Evolutionary conservation across 2,888 invertebrate genomes (phyloP).

Genomic region (Diloba caeruleocephala): DNA sequence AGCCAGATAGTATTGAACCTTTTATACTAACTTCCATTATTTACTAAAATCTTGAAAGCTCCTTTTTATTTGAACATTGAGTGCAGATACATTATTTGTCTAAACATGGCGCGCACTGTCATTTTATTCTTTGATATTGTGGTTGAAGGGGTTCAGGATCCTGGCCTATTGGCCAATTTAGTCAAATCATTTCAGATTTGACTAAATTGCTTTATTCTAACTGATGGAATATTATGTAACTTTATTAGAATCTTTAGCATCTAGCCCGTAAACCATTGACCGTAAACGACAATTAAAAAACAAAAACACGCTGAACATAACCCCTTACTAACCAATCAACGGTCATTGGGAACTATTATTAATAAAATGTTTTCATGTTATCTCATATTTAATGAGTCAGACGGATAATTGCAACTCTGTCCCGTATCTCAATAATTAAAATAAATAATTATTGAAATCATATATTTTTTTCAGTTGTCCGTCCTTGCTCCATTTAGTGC

Average conservation of each 20-base stretch:
- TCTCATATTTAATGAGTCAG: too few species aligned
- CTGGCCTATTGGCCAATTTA: too few species aligned
- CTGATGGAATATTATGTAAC: too few species aligned
- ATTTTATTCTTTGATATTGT: conserved; percentile 33
- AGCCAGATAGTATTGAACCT: conserved; percentile 85
- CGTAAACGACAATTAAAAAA: too few species aligned
- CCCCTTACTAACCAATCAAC: too few species aligned
- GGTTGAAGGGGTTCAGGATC: conserved; percentile 17
- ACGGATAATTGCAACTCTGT: conserved; percentile 30
- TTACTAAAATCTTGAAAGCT: conserved; percentile 88
- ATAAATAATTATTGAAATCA: conserved; percentile 19
- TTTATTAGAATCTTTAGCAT: too few species aligned
- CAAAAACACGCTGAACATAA: too few species aligned
- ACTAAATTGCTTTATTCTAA: too few species aligned
- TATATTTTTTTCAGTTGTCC: conserved; percentile 1
- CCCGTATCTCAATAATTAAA: conserved; percentile 8
- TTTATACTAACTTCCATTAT: conserved; percentile 86
- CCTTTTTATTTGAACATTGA: conserved; percentile 89
- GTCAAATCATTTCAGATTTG: too few species aligned
- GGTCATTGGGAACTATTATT: too few species aligned
- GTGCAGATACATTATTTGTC: conserved; percentile 87
- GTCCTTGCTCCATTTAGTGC: conserved; percentile 42
- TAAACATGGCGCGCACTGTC: conserved; percentile 87
- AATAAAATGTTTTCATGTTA: too few species aligned
- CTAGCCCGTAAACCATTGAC: too few species aligned